Percentiles rank a stretch among this genome's conserved stretches.
These are phyloP conservation scores for Xiphophorus couchianus DNA, from an alignment of 2,113 vertebrate genomes.

Conservation along the genomic window DNA sequence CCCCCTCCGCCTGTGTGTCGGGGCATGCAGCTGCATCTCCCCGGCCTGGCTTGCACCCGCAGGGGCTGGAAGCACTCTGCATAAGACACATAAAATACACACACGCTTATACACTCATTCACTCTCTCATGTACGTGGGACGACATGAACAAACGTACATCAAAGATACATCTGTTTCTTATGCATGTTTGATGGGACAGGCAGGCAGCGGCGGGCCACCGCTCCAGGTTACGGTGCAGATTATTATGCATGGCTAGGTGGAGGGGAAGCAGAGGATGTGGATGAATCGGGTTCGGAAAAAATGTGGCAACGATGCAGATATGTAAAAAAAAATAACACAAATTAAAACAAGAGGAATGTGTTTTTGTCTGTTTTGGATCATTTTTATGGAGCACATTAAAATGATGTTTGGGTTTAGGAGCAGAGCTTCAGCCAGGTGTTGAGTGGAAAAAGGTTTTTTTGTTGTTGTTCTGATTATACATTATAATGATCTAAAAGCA, in stretches of 20 bases:
- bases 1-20: slow-evolving; percentile 43
- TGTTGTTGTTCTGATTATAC: background rate
- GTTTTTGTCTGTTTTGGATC: slow-evolving; percentile 1
- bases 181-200: slow-evolving; percentile 71
- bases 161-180: slow-evolving; percentile 75
- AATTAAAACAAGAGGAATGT: slow-evolving; percentile 12
- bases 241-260: slow-evolving; percentile 52
- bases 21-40: slow-evolving; percentile 58
- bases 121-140: slow-evolving; percentile 30
- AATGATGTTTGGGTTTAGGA: too few relatives aligned
- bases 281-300: background rate
- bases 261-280: slow-evolving; percentile 14
- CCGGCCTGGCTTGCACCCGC: slow-evolving; percentile 38
- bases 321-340: background rate
- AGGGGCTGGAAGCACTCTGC: slow-evolving; percentile 46
- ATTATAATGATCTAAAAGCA: background rate
- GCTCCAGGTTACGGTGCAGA: slow-evolving; percentile 42
- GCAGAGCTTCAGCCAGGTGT: background rate
- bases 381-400: background rate
- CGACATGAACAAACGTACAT: slow-evolving; percentile 60
- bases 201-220: slow-evolving; percentile 53
- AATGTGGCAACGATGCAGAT: slow-evolving; percentile 4
- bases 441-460: background rate
- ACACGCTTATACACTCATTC: slow-evolving; percentile 19
- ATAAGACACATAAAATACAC: slow-evolving; percentile 35